Percentiles rank a stretch among this genome's conserved stretches.
Conservation (phyloP, 1,140 invertebrate species). For the Drosophila melanogaster region Release_6_plus_ISO1_MT NC_004354.4:18383001-18383500, state of each 20-base stretch:
- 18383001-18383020: slow-evolving; percentile 93
- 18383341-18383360: neutral
- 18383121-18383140: slow-evolving; percentile 83
- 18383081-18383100: slow-evolving; percentile 95
- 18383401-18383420: neutral
- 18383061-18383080: slow-evolving; percentile 94
- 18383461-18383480: slow-evolving; percentile 93
- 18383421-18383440: neutral
- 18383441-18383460: slow-evolving; percentile 69
- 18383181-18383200: slow-evolving; percentile 97
- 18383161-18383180: slow-evolving; percentile 96
- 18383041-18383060: slow-evolving; percentile 89
- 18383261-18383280: neutral
- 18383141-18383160: slow-evolving; percentile 87
- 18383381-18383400: neutral
- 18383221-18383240: slow-evolving; percentile 93
- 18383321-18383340: neutral
- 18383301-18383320: neutral
- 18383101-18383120: slow-evolving; percentile 91
- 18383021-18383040: slow-evolving; percentile 98
- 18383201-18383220: slow-evolving; percentile 97
- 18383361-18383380: neutral
- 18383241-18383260: slow-evolving; percentile 88
- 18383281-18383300: neutral
- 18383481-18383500: slow-evolving; percentile 99